Percentiles rank a stretch among this genome's conserved stretches.
phyloP scores from a whole-genome alignment of 1,140 invertebrate species.

The Drosophila nebulosa region DNA sequence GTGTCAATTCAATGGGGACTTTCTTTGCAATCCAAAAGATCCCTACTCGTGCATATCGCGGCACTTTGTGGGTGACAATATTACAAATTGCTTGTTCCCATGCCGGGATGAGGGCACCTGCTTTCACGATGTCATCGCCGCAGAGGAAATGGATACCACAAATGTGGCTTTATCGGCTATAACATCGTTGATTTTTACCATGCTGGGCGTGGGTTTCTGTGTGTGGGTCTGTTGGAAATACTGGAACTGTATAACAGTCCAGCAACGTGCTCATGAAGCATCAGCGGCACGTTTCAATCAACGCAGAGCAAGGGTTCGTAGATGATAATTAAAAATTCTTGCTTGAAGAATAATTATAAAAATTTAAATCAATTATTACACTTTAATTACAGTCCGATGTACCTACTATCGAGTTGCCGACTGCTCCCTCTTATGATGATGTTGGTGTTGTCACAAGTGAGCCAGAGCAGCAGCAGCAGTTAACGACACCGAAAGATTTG shows the following conservation, averaged over 20 bases:
- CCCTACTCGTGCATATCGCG: conserved; percentile 72
- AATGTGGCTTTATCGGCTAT: conserved; percentile 75
- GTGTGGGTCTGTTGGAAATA: conserved; percentile 80
- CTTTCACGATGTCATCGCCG: conserved; percentile 56
- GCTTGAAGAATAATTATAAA: not conserved
- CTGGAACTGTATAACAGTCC: conserved; percentile 77
- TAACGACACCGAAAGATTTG: conserved; percentile 71
- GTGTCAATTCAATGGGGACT: conserved; percentile 64
- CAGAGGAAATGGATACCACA: conserved; percentile 61
- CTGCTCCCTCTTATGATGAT: conserved; percentile 32
- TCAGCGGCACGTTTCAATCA: conserved; percentile 66
- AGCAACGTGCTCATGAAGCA: conserved; percentile 71
- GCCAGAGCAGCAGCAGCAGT: conserved; percentile 36
- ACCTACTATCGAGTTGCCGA: conserved; percentile 67
- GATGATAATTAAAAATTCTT: not conserved
- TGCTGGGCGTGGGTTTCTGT: conserved; percentile 77
- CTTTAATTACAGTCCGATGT: conserved; percentile 56
- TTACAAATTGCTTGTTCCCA: conserved; percentile 73
- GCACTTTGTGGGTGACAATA: conserved; percentile 72
- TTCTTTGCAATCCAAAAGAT: conserved; percentile 68
- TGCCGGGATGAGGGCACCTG: conserved; percentile 73
- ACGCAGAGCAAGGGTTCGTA: conserved; percentile 49
- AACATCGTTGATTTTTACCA: conserved; percentile 79
- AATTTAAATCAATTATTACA: too few species aligned
- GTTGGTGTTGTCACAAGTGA: conserved; percentile 26